A percentile compares a stretch with the other conserved stretches of the same genome.
phyloP scores from a whole-genome alignment of 2,888 invertebrate genomes.

The Horisme vitalbata region DNA sequence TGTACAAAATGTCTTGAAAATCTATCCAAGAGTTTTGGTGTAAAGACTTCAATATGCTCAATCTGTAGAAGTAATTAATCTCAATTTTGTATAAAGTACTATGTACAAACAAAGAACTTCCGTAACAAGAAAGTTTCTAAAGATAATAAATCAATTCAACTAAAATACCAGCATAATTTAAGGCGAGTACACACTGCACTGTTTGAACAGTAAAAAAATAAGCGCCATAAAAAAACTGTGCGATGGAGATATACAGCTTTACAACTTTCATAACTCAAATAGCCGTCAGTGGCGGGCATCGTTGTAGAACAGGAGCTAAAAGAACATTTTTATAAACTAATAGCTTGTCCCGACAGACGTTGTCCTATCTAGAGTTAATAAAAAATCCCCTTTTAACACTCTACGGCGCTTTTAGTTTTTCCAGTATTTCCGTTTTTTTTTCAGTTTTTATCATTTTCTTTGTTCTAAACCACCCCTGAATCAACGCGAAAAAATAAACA shows the following conservation, averaged over 20 bases:
- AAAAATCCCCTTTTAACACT: too few species aligned
- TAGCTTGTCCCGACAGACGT: too few species aligned
- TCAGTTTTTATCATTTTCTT: too few species aligned
- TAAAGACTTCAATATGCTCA: too few species aligned
- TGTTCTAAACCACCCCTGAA: too few species aligned
- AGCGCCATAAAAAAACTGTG: constrained; percentile 62
- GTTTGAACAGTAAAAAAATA: constrained; percentile 63
- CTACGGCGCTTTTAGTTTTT: too few species aligned
- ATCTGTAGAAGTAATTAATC: not conserved
- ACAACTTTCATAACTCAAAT: constrained; percentile 77
- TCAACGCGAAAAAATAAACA: too few species aligned
- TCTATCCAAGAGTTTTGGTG: too few species aligned
- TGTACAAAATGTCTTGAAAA: too few species aligned
- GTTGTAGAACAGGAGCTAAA: constrained; percentile 25
- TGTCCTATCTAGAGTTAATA: too few species aligned
- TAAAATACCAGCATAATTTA: constrained; percentile 63
- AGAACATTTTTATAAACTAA: too few species aligned
- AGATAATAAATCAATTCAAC: constrained; percentile 58
- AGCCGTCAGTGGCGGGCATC: constrained; percentile 61
- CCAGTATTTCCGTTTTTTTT: too few species aligned
- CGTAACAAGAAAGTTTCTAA: constrained; percentile 46
- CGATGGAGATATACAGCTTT: constrained; percentile 73
- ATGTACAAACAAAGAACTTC: constrained; percentile 33
- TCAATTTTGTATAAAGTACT: constrained; percentile 1
- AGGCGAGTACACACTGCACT: constrained; percentile 56